Base-by-base conservation (phyloP, 2,888 invertebrate genomes). In the Drosophila mimetica region DNA sequence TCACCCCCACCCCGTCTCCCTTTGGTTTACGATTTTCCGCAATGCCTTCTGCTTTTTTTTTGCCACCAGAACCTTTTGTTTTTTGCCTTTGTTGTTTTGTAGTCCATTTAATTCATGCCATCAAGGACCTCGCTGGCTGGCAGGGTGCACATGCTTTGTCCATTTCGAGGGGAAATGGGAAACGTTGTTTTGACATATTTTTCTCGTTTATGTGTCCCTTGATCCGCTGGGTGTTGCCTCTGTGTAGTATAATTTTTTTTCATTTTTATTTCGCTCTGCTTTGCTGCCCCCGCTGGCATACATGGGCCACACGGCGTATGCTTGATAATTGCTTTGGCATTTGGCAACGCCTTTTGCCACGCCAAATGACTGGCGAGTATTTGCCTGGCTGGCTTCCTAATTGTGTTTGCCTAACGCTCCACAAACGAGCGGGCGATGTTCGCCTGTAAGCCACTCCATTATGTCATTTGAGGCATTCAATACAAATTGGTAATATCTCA, bases 401-500 rank as follows among this genome's bases (percentile, higher is more conserved):
- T 86, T 88, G 81, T 74, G 84, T 81, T 83, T 79, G 57, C 67
- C 48, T 58, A 53, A 46, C 5, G 51, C 42, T 20, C 47, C 28
- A 58, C 37, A 36, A 25, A 13, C 46, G n/a, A 51, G 13, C 28
- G 14, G 44, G 37, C 53, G 53, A 22, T 14, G 41, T 46, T 6
- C 18, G 36, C 78, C 53, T 71, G 78, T 54, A 59, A 74, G 46
- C 36, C 58, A 79, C 53, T 57, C 77, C 75, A 88, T 88, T 83
- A 82, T 88, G 77, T 77, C 81, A 75, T 84, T 73, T 61, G 67
- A 48, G 85, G 71, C 71, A 85, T 87, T 88, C 71, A 81, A 84
- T 81, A 83, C 76, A 81, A 83, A 83, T 83, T 87, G 89, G 74
- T 88, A 81, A 85, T 83, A 87, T 85, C 86, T 83, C 74, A 83